A percentile compares a stretch with the other conserved stretches of the same genome.
Evolutionary conservation across 2,888 invertebrate genomes (phyloP).

Genomic region (Malthinus flaveolus): DNA sequence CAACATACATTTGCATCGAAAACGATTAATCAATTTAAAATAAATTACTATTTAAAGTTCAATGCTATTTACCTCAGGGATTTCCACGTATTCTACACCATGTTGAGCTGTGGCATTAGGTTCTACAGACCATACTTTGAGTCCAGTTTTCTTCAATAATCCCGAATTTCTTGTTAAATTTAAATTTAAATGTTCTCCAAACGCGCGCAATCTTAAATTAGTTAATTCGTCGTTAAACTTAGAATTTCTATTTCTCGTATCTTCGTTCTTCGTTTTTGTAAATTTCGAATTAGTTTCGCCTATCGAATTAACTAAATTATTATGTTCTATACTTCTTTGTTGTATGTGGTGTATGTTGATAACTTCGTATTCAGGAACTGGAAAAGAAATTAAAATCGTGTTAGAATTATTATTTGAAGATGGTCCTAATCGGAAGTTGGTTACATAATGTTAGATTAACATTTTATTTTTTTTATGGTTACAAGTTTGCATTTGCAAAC

Average conservation of each 20-base stretch:
- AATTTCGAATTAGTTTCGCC: slow-evolving; percentile 39
- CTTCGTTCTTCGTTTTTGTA: slow-evolving; percentile 29
- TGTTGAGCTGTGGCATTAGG: slow-evolving; percentile 77
- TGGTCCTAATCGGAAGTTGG: slow-evolving; percentile 7
- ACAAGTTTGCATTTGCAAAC: slow-evolving; percentile 9
- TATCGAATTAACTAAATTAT: slow-evolving; percentile 44
- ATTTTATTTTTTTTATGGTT: slow-evolving; percentile 1
- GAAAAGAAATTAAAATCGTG: slow-evolving; percentile 35
- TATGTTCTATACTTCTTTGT: slow-evolving; percentile 45
- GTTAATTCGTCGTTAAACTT: slow-evolving; percentile 49
- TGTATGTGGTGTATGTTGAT: slow-evolving; percentile 72
- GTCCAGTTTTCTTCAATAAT: slow-evolving; percentile 73
- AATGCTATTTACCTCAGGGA: slow-evolving; percentile 66
- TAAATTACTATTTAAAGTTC: slow-evolving; percentile 13
- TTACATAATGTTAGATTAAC: not conserved
- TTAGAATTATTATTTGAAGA: slow-evolving; percentile 13
- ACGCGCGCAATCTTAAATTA: slow-evolving; percentile 71
- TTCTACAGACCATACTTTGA: slow-evolving; percentile 82
- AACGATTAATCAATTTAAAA: slow-evolving; percentile 6
- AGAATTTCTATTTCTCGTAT: slow-evolving; percentile 42
- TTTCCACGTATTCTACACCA: slow-evolving; percentile 78
- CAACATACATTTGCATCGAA: not conserved
- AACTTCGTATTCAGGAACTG: slow-evolving; percentile 84
- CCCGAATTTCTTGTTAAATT: slow-evolving; percentile 76
- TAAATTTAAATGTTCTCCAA: slow-evolving; percentile 76